Conservation (phyloP, 2,113 vertebrate genomes). For the Aspiorhynchus laticeps region DNA sequence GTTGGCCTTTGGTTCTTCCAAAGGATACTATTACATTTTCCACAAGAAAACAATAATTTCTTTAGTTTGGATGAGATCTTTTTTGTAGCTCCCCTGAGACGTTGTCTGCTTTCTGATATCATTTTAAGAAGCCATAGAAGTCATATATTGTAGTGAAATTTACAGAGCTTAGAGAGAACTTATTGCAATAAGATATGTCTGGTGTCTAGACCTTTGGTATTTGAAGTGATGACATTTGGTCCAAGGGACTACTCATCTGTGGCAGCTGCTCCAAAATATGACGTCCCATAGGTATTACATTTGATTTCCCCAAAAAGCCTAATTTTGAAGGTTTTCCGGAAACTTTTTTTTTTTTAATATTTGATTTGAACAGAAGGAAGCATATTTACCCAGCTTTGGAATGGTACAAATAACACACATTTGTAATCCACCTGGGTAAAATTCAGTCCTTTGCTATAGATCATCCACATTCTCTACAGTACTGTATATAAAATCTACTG, state of each 20-base stretch:
- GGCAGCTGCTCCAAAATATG: slow-evolving; percentile 1
- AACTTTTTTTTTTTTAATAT: background rate
- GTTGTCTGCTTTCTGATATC: slow-evolving; percentile 34
- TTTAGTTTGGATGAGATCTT: background rate
- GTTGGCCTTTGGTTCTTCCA: background rate
- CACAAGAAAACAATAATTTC: background rate
- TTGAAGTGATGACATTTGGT: slow-evolving; percentile 37
- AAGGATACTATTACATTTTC: background rate
- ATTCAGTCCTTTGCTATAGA: background rate
- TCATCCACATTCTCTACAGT: background rate
- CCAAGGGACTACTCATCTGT: slow-evolving; percentile 8
- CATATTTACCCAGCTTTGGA: background rate
- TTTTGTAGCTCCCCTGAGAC: background rate
- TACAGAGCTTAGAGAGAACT: slow-evolving; percentile 49
- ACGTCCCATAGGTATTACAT: background rate
- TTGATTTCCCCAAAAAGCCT: background rate
- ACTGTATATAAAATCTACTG: background rate
- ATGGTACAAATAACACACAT: background rate
- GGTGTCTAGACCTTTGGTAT: slow-evolving; percentile 48
- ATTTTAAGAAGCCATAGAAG: slow-evolving; percentile 27
- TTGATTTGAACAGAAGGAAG: background rate
- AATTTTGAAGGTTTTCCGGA: background rate
- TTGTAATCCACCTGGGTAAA: background rate
- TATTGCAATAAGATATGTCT: slow-evolving; percentile 43
- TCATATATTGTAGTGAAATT: slow-evolving; percentile 48